Evolutionary conservation across 2,888 invertebrate genomes (phyloP).

Genomic region (Cyclophora punctaria): DNA sequence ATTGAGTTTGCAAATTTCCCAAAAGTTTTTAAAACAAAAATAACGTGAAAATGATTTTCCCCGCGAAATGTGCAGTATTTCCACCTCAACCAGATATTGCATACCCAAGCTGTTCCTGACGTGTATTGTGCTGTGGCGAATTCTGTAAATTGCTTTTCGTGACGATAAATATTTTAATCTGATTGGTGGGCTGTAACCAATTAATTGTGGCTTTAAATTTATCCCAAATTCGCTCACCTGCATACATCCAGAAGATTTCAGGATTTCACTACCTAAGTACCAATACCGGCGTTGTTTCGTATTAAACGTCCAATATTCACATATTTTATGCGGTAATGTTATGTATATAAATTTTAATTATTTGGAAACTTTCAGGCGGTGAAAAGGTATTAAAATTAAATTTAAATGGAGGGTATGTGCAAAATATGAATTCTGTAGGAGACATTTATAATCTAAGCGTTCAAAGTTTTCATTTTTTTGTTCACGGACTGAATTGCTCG

Average conservation of each 20-base stretch:
- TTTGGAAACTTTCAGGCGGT: too few species aligned
- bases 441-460: conserved; percentile 26
- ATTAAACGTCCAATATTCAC: too few species aligned
- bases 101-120: conserved; percentile 60
- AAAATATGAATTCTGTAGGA: conserved; percentile 3
- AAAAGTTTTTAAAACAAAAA: conserved; percentile 25
- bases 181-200: conserved; percentile 67
- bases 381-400: too few species aligned
- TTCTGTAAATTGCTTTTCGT: conserved; percentile 70
- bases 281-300: too few species aligned
- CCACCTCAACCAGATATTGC: conserved; percentile 58
- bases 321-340: too few species aligned
- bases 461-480: conserved; percentile 31
- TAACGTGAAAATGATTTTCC: conserved; percentile 40
- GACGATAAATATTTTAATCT: conserved; percentile 72
- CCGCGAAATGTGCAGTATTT: conserved; percentile 44
- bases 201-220: conserved; percentile 63
- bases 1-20: conserved; percentile 9
- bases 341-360: too few species aligned
- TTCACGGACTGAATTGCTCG: conserved; percentile 38
- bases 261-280: too few species aligned
- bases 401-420: background rate
- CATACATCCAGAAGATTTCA: conserved; percentile 4
- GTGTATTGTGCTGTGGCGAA: conserved; percentile 63
- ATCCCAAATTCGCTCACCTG: conserved; percentile 25